These are phyloP conservation scores for Protobothrops flavoviridis DNA, from an alignment of 2,113 vertebrate species.

Conservation along the genomic window DNA sequence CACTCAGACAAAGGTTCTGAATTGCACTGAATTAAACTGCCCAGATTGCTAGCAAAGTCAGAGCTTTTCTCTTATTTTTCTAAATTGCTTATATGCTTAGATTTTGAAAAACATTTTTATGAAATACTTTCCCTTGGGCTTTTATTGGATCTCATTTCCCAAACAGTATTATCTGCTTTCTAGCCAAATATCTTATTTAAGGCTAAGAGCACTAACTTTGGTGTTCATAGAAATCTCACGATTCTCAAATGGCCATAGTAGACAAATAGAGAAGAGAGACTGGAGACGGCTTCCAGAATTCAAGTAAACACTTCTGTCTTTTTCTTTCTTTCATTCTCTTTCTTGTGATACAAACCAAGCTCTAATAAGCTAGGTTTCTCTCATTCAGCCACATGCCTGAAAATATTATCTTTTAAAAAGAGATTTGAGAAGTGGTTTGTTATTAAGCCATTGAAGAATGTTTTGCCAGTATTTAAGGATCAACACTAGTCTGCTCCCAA, in stretches of 20 bases:
- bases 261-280: not conserved
- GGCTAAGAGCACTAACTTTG: not conserved
- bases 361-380: not conserved
- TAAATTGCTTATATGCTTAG: not conserved
- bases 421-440: conserved; percentile 42
- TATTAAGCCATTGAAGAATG: conserved; percentile 11
- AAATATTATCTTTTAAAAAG: conserved; percentile 49
- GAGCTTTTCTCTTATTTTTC: not conserved
- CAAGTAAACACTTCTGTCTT: rapidly evolving
- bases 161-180: not conserved
- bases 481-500: not conserved
- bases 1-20: conserved; percentile 3
- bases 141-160: rapidly evolving
- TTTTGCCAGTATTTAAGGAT: conserved; percentile 42
- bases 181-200: not conserved
- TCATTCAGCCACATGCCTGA: conserved; percentile 52
- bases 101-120: not conserved
- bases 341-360: not conserved
- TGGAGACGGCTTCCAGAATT: not conserved
- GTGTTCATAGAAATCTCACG: not conserved
- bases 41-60: not conserved
- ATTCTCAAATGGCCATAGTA: not conserved
- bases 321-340: not conserved
- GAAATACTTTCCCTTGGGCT: not conserved
- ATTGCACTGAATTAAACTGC: not conserved